A percentile compares a stretch with the other conserved stretches of the same genome.
phyloP scores from a whole-genome alignment of 1,140 invertebrate genomes.

The Camponotus vicinus region DNA sequence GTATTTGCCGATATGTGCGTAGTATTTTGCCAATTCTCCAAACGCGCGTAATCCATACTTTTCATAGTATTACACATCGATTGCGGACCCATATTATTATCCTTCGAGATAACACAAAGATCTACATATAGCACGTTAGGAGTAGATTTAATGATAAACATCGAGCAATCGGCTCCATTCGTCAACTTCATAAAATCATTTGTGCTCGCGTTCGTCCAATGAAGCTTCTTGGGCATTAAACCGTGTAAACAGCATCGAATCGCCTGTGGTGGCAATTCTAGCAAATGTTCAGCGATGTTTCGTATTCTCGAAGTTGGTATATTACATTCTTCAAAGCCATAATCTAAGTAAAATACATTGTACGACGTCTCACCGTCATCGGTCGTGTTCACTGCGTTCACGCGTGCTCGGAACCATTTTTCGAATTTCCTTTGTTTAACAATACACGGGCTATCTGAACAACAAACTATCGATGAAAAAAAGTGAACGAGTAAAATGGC shows the following conservation, averaged over 20 bases:
- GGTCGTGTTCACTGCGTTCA: slow-evolving; percentile 37
- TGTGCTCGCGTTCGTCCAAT: slow-evolving; percentile 83
- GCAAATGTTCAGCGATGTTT: slow-evolving; percentile 69
- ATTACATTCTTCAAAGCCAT: slow-evolving; percentile 70
- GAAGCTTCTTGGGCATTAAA: slow-evolving; percentile 81
- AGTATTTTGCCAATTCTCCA: not conserved
- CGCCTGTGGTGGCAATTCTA: slow-evolving; percentile 77
- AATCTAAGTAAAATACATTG: slow-evolving; percentile 76
- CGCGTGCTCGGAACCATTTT: slow-evolving; percentile 77
- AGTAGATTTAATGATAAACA: slow-evolving; percentile 12
- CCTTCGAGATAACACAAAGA: slow-evolving; percentile 3
- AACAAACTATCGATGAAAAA: slow-evolving; percentile 17
- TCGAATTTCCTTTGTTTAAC: slow-evolving; percentile 76
- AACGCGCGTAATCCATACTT: slow-evolving; percentile 71
- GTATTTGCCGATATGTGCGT: too few relatives aligned
- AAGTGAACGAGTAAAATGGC: too few relatives aligned
- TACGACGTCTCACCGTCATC: slow-evolving; percentile 25
- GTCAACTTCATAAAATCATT: slow-evolving; percentile 81
- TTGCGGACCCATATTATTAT: slow-evolving; percentile 71
- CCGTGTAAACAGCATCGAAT: slow-evolving; percentile 85
- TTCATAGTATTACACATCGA: slow-evolving; percentile 83
- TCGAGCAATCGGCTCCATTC: slow-evolving; percentile 73
- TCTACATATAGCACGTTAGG: slow-evolving; percentile 45
- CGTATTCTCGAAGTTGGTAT: slow-evolving; percentile 69
- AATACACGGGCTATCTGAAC: slow-evolving; percentile 83